Evolutionary conservation across 2,797 vertebrate genomes (phyloP).

Genomic region (Takifugu ocellatus): DNA sequence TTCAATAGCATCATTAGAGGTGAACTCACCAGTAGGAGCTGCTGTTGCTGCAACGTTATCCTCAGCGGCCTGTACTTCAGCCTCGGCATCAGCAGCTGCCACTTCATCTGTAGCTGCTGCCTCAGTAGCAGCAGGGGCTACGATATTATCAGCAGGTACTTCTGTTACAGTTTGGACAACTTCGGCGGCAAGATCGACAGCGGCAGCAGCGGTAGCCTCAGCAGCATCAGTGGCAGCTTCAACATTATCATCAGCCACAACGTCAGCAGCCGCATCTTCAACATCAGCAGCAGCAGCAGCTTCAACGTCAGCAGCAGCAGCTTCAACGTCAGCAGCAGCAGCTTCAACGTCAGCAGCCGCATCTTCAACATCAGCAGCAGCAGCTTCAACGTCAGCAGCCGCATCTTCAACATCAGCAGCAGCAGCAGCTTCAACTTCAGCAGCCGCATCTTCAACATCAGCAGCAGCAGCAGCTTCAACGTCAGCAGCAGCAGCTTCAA

Average conservation of each 20-base stretch:
- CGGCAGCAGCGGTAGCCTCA: slow-evolving; percentile 7
- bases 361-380: slow-evolving; percentile 29
- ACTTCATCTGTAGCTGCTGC: slow-evolving; percentile 33
- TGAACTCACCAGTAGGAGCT: slow-evolving; percentile 54
- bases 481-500: slow-evolving; percentile 36
- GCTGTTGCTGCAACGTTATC: slow-evolving; percentile 52
- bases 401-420: too few species aligned
- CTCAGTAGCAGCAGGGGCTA: slow-evolving; percentile 48
- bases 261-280: slow-evolving; percentile 34
- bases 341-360: slow-evolving; percentile 21
- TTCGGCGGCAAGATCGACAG: slow-evolving; percentile 25
- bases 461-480: slow-evolving; percentile 14
- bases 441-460: too few species aligned
- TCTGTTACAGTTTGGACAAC: slow-evolving; percentile 40
- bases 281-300: slow-evolving; percentile 25
- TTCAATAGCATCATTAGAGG: neutral
- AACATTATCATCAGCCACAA: slow-evolving; percentile 52
- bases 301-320: slow-evolving; percentile 8
- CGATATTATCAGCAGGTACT: slow-evolving; percentile 43
- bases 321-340: slow-evolving; percentile 34
- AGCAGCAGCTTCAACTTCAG: slow-evolving; percentile 1
- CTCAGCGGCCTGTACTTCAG: slow-evolving; percentile 56
- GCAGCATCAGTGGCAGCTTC: slow-evolving; percentile 5
- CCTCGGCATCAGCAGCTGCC: slow-evolving; percentile 39
- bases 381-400: too few species aligned